Percentiles rank a stretch among this genome's conserved stretches.
These are phyloP conservation scores for Trichosurus vulpecula DNA, from an alignment of 2,797 vertebrate species.

Conservation along the genomic window DNA sequence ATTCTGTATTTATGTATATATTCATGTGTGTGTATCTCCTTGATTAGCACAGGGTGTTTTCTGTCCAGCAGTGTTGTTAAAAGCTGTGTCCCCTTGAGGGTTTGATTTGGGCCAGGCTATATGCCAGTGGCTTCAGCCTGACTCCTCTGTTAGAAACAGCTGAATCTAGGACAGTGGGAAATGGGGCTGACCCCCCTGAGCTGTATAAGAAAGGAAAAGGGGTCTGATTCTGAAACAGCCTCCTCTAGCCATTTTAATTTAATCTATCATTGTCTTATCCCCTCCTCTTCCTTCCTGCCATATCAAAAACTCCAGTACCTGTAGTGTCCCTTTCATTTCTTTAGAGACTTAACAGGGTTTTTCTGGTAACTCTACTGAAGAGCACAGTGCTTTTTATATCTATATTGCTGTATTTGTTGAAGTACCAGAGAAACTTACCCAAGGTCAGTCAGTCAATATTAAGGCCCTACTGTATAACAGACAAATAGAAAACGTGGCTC, in stretches of 20 bases:
- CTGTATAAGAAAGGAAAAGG: neutral
- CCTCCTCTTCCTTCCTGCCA: neutral
- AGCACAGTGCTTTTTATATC: neutral
- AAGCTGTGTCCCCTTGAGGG: conserved; percentile 48
- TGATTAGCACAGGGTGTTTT: conserved; percentile 55
- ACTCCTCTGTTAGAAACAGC: neutral
- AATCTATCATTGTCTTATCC: neutral
- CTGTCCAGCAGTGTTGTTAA: conserved; percentile 8
- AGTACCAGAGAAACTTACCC: neutral
- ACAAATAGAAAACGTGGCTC: neutral
- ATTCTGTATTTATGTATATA: conserved; percentile 5
- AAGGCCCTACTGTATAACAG: neutral
- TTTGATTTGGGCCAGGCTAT: conserved; percentile 39
- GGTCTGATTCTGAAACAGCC: conserved; percentile 14
- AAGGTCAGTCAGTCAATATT: neutral
- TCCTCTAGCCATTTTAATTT: neutral
- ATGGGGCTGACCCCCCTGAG: neutral
- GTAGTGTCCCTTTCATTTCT: conserved; percentile 36
- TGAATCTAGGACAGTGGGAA: conserved; percentile 15
- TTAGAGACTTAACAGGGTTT: conserved; percentile 39
- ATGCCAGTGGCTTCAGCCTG: neutral
- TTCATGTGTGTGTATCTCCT: conserved; percentile 26
- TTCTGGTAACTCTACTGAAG: neutral
- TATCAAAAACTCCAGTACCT: conserved; percentile 3
- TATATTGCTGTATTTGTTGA: neutral